phyloP scores from a whole-genome alignment of 2,113 vertebrate genomes.

The Malurus cyaneus region DNA sequence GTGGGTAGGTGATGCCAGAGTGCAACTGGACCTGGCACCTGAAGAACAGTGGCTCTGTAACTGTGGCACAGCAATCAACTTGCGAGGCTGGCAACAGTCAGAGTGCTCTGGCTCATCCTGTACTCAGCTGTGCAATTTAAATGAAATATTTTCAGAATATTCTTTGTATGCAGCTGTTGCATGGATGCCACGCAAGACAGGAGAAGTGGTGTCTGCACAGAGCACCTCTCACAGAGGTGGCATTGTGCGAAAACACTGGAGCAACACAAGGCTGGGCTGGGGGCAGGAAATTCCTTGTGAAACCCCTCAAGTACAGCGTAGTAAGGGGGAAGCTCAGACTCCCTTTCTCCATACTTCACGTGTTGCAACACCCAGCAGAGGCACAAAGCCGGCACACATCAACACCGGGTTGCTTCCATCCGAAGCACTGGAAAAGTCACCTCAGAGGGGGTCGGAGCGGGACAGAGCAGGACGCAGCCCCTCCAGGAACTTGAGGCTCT shows the following conservation, averaged over 20 bases:
- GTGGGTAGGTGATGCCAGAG: not conserved
- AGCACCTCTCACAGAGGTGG: not conserved
- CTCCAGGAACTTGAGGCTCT: accelerated
- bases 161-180: not conserved
- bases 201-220: not conserved
- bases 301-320: not conserved
- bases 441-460: not conserved
- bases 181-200: not conserved
- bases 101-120: not conserved
- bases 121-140: not conserved
- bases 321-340: not conserved
- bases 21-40: not conserved
- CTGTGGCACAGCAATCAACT: not conserved
- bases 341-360: not conserved
- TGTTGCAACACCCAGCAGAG: not conserved
- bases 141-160: not conserved
- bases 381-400: not conserved
- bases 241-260: not conserved
- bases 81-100: not conserved
- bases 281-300: not conserved
- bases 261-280: not conserved
- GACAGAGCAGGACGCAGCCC: not conserved
- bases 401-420: accelerated
- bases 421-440: not conserved
- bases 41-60: not conserved